Evolutionary conservation across 2,888 invertebrate species (phyloP).

Genomic region (Rhabditoides inermis): DNA sequence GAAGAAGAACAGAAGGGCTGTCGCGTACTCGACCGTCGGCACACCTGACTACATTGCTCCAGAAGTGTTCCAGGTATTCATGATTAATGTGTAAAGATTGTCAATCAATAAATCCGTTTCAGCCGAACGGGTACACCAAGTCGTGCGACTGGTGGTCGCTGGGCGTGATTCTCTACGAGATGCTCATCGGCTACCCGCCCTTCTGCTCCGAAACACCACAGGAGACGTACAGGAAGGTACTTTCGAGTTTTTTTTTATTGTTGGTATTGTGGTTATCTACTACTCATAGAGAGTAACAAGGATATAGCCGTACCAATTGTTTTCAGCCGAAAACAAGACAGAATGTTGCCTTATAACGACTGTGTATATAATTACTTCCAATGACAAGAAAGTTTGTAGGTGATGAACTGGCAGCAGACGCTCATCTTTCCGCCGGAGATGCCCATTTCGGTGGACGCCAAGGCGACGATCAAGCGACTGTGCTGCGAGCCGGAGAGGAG

Average conservation of each 20-base stretch:
- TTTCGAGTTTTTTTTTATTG: too few relatives aligned
- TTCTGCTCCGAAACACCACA: constrained; percentile 98
- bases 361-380: too few relatives aligned
- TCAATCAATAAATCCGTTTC: too few relatives aligned
- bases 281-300: too few relatives aligned
- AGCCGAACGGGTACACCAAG: constrained; percentile 90
- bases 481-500: constrained; percentile 92
- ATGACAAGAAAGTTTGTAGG: too few relatives aligned
- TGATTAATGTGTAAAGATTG: too few relatives aligned
- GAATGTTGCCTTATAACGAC: too few relatives aligned
- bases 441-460: constrained; percentile 92
- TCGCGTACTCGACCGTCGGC: constrained; percentile 65
- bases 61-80: constrained; percentile 90
- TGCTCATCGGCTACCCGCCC: constrained; percentile 98
- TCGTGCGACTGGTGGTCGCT: constrained; percentile 99
- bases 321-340: too few relatives aligned
- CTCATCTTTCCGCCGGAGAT: constrained; percentile 96
- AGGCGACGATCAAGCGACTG: constrained; percentile 60
- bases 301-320: too few relatives aligned
- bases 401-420: constrained; percentile 98
- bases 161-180: constrained; percentile 99
- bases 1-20: constrained; percentile 84
- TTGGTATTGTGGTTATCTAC: too few relatives aligned
- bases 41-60: constrained; percentile 99
- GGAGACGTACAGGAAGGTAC: constrained; percentile 91